Percentiles rank a stretch among this genome's conserved stretches.
phyloP scores from a whole-genome alignment of 2,888 invertebrate genomes.

The Hipparchia semele region DNA sequence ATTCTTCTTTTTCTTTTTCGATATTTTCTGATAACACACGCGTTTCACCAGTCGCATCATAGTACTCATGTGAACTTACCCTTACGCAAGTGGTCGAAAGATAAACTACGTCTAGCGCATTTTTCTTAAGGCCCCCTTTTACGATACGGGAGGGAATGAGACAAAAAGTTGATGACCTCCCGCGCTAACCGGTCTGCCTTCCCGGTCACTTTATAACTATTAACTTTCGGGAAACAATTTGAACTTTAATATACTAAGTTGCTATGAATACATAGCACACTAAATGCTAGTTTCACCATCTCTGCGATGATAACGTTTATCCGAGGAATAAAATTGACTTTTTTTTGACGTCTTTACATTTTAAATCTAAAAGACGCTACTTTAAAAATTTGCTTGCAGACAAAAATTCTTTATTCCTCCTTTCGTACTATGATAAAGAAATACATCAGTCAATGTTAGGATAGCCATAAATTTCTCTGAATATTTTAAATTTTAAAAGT shows the following conservation, averaged over 20 bases:
- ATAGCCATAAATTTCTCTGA: not conserved
- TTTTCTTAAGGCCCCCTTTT: constrained; percentile 23
- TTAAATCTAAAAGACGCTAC: not conserved
- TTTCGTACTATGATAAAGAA: not conserved
- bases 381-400: constrained; percentile 4
- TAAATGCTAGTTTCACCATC: too few relatives aligned
- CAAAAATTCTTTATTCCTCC: constrained; percentile 14
- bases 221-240: constrained; percentile 13
- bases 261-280: too few relatives aligned
- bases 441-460: not conserved
- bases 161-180: constrained; percentile 22
- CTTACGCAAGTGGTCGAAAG: not conserved
- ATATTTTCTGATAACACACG: not conserved
- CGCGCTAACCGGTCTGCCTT: constrained; percentile 16
- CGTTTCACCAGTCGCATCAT: not conserved
- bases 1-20: not conserved
- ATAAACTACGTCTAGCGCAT: constrained; percentile 23
- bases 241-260: not conserved
- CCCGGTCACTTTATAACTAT: constrained; percentile 16
- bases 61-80: not conserved
- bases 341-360: not conserved
- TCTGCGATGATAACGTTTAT: too few relatives aligned
- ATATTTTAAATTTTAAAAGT: not conserved
- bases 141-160: constrained; percentile 18
- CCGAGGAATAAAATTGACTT: too few relatives aligned